Evolutionary conservation across 2,888 invertebrate species (phyloP), one percentile per base, ranked within the genome.

Genomic region (Drosophila phalerata): DNA sequence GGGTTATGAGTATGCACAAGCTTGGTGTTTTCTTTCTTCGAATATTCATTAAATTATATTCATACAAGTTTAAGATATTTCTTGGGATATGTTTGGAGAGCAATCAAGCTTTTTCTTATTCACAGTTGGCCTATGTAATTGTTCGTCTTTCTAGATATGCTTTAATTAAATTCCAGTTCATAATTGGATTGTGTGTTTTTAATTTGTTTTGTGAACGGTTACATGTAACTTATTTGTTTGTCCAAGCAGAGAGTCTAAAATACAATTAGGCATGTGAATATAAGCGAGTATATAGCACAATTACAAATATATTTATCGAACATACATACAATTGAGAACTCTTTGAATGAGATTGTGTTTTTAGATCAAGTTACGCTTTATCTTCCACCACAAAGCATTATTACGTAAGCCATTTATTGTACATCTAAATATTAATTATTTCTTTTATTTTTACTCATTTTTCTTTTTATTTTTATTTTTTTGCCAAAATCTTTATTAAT

Each of bases 1-100:
- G 72, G 79, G 79, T 63, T 61, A 78, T 78, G 77, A 71, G 75
- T 79, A 72, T 73, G 71, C 65, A 75, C 72, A 77, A 77, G 79
- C 79, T 77, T 62, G 55, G 55, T 69, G 47, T 70, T 64, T 48
- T 22, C 34, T 15, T 22, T 40, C 38, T 45, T 34, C 5, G 25
- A 2, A 25, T 56, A 56, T 19, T 34, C 30, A 40, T 30, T 67
- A 57, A 47, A 17, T 38, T 43, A 63, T 68, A 37, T 58, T 49
- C 13, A 34, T 47, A 32, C 47, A 61, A 77, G 13, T 45, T 49
- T 64, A 25, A 73, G 56, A 76, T 77, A 63, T 72, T 58, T 73
- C 17, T 58, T 55, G 64, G 77, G 77, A 76, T 76, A 76, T 75
- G 73, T 76, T 73, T 32, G 64, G 42, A 38, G 63, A 63, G 69